Conservation (phyloP, 2,888 invertebrate species). For the Yponomeuta malinellus region DNA sequence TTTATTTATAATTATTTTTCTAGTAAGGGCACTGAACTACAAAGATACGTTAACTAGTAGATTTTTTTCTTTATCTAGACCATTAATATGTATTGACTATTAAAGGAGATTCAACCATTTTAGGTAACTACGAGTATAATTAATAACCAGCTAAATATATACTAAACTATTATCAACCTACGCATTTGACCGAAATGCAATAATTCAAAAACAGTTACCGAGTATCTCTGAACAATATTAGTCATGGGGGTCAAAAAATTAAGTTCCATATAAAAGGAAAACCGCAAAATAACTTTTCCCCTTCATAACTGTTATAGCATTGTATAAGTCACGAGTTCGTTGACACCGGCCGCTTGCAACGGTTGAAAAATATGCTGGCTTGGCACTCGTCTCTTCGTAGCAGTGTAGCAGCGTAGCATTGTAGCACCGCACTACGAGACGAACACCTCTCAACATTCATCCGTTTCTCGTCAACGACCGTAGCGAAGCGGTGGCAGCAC, state of each 20-base stretch:
- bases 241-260: conserved; percentile 8
- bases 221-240: conserved; percentile 1
- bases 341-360: conserved; percentile 49
- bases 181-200: not conserved
- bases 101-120: too few relatives aligned
- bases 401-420: conserved; percentile 36
- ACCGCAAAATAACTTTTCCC: conserved; percentile 11
- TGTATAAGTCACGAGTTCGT: conserved; percentile 52
- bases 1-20: too few relatives aligned
- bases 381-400: conserved; percentile 42
- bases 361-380: conserved; percentile 24
- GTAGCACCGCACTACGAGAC: conserved; percentile 36
- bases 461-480: conserved; percentile 36
- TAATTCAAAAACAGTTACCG: conserved; percentile 8
- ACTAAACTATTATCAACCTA: not conserved
- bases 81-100: too few relatives aligned
- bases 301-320: conserved; percentile 22
- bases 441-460: conserved; percentile 60
- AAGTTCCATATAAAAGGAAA: conserved; percentile 7
- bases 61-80: too few relatives aligned
- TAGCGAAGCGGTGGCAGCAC: conserved; percentile 39
- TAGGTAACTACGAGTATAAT: too few relatives aligned
- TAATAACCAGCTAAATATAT: not conserved
- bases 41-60: too few relatives aligned
- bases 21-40: too few relatives aligned